Evolutionary conservation across 2,113 vertebrate genomes (phyloP).

Genomic region (Aramus guarauna): DNA sequence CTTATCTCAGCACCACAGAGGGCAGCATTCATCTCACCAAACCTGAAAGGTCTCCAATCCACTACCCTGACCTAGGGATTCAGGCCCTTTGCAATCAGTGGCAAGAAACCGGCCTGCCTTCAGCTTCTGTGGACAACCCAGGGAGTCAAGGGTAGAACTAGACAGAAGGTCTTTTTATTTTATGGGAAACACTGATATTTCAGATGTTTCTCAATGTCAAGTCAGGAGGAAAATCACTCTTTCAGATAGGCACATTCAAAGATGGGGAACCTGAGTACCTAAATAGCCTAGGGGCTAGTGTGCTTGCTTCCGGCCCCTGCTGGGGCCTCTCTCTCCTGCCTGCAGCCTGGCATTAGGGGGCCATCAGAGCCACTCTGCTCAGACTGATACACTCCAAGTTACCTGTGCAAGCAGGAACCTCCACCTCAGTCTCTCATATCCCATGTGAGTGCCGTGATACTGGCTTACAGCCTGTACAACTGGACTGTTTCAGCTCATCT

Average conservation of each 20-base stretch:
- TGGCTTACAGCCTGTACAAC: neutral
- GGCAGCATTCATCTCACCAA: neutral
- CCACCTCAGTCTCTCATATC: neutral
- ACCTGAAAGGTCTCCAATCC: neutral
- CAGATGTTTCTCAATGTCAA: neutral
- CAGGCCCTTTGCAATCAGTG: no score
- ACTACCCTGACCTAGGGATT: neutral
- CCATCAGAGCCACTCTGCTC: neutral
- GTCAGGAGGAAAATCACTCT: neutral
- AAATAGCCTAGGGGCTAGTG: neutral
- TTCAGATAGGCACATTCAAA: neutral
- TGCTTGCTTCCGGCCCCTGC: neutral
- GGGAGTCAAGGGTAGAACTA: neutral
- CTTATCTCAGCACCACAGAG: neutral
- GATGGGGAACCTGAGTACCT: neutral
- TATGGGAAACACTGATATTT: neutral
- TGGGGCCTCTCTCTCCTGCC: neutral
- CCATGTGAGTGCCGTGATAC: fast-evolving
- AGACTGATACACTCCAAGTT: fast-evolving
- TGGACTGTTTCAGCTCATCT: neutral
- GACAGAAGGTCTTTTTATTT: neutral
- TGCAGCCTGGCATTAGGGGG: neutral
- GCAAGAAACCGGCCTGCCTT: neutral
- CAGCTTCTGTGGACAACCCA: neutral
- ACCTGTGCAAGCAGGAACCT: neutral